Percentiles rank a stretch among this genome's conserved stretches.
phyloP scores from a whole-genome alignment of 2,797 vertebrate species.

The Taeniopygia guttata region DNA sequence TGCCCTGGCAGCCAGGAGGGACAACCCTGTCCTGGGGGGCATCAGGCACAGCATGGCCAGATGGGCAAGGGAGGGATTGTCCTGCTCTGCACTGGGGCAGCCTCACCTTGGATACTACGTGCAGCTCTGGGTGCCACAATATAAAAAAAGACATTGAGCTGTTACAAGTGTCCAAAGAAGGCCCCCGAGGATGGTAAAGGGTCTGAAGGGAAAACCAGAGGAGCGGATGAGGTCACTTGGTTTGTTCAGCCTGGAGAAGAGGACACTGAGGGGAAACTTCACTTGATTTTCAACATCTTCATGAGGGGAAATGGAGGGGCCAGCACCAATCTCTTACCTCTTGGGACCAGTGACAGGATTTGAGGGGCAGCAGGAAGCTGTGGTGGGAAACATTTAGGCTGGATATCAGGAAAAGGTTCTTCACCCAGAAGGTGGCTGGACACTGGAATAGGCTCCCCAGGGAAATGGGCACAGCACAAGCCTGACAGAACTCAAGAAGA shows the following conservation, averaged over 20 bases:
- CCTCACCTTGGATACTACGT: not conserved
- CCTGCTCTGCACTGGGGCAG: accelerated
- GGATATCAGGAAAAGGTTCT: not conserved
- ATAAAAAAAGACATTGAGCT: not conserved
- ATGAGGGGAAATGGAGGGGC: not conserved
- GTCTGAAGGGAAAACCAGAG: not conserved
- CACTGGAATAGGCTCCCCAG: not conserved
- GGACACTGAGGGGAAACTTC: not conserved
- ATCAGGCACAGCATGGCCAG: not conserved
- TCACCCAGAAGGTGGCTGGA: not conserved
- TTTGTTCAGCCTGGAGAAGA: not conserved
- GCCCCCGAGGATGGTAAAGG: accelerated
- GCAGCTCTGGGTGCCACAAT: not conserved
- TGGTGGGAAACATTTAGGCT: accelerated
- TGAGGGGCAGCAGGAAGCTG: accelerated
- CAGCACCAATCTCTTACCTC: not conserved
- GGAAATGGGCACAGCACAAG: not conserved
- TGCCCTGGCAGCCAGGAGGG: not conserved
- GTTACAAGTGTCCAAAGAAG: not conserved
- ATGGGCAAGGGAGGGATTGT: accelerated
- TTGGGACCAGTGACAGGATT: not conserved
- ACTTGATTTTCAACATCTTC: not conserved
- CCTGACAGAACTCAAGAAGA: not conserved
- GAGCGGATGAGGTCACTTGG: accelerated
- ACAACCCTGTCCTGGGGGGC: accelerated